A percentile compares a stretch with the other conserved stretches of the same genome.
Evolutionary conservation across 2,113 vertebrate genomes (phyloP).

Genomic region (Nothobranchius furzeri): DNA sequence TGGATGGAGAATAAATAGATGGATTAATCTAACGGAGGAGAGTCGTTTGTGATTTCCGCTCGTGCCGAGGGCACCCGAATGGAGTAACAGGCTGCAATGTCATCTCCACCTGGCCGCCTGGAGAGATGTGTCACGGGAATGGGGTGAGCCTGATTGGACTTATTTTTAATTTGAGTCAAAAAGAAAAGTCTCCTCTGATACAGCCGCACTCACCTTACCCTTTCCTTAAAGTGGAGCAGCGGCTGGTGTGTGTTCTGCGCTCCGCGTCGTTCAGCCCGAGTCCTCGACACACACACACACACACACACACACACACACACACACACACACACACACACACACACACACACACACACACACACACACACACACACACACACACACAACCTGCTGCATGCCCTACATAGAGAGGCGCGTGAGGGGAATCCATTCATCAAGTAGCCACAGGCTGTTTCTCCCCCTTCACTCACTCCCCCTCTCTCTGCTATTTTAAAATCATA

Average conservation of each 20-base stretch:
- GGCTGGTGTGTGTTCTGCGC: slow-evolving; percentile 25
- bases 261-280: slow-evolving; percentile 42
- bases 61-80: slow-evolving; percentile 69
- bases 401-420: slow-evolving; percentile 74
- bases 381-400: slow-evolving; percentile 82
- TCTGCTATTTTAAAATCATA: not conserved
- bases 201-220: slow-evolving; percentile 9
- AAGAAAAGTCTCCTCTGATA: slow-evolving; percentile 1
- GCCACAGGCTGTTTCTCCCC: slow-evolving; percentile 71
- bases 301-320: too few species aligned
- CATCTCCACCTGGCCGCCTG: slow-evolving; percentile 76
- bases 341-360: not conserved
- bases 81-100: slow-evolving; percentile 81
- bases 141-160: slow-evolving; percentile 78
- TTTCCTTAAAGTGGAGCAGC: slow-evolving; percentile 63
- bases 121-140: slow-evolving; percentile 90
- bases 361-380: not conserved
- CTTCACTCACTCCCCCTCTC: not conserved
- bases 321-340: too few species aligned
- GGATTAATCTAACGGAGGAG: slow-evolving; percentile 68
- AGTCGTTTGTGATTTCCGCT: slow-evolving; percentile 64
- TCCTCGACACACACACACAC: slow-evolving; percentile 70
- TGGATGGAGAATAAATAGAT: slow-evolving; percentile 57
- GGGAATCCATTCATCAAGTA: slow-evolving; percentile 66
- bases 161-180: not conserved